Base-by-base conservation (phyloP, 1,140 invertebrate genomes). In the Cotesia chilonis region DNA sequence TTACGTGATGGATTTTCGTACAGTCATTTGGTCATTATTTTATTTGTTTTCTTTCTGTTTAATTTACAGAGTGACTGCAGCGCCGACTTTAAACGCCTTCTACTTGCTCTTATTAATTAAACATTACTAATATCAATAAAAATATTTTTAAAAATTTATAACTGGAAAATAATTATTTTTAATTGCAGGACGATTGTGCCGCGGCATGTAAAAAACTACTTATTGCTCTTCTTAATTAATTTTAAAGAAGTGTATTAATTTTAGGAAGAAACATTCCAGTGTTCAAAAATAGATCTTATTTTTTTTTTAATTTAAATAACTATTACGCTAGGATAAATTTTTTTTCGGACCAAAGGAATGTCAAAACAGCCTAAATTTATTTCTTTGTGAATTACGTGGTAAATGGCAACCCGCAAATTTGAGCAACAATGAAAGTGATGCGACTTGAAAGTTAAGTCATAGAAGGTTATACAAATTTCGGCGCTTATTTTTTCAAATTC, bases 1-100 rank as follows among this genome's bases (percentile, higher is more conserved):
- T 9, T 9, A 6, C 63, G n/a, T 65, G 63, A 65, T 41, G 63
- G 63, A 67, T 67, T 52, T 67, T 35, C 41, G n/a, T 70, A 28
- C 51, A 20, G 2, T 37, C 17, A 14, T 28, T 28, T 2, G 28
- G 28, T 28, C 28, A 28, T 41, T 67, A 54, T 60, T 14, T 55
- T 60, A 12, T 75, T 71, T 68, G 60, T 74, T 66, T 78, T 75
- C 72, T 76, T 73, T 17, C 17, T 79, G 76, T 76, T 75, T 80
- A 76, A 76, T 81, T 87, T 84, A 20, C 85, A 88, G 86, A 85
- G 75, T 70, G 87, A 88, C 82, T 85, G 87, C 74, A 73, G 76
- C 35, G 90, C 89, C 14, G 89, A 89, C 74, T 90, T 89, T 84
- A 90, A 90, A 84, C 87, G 85, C 61, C 81, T 91, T 71, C 82